Base-by-base conservation (phyloP, 2,113 vertebrate species). In the Percopsis transmontana region DNA sequence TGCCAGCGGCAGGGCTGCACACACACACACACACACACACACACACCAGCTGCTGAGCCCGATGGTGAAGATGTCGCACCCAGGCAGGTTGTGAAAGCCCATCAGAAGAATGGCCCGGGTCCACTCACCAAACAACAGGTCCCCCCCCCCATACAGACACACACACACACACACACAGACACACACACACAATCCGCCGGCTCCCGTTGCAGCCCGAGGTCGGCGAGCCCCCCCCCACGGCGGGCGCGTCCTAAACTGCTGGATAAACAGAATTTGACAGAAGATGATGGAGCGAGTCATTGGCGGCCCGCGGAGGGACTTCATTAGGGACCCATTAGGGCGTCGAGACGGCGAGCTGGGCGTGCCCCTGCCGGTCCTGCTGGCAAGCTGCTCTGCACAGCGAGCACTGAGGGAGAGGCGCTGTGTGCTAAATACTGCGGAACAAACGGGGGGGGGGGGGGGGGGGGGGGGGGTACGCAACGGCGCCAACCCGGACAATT, bases 31-130 rank as follows among this genome's bases (percentile, higher is more conserved):
- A 83, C 65, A 73, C 74, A 76, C 57, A 47, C 72, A 58, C 45
- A 79, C 58, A 74, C 80, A 80, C 74, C 76, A 56, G 68, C 66
- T 59, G 72, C 68, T 74, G 59, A 64, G 18, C 58, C 62, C 72
- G 65, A 63, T 52, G 77, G 47, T 79, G 73, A 75, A 80, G 68
- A 86, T 79, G 79, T 83, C 83, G 1, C 5, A 3, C 27, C 10
- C 13, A 16, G n/a, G 52, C 54, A 56, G 15, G 21, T 21, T 56
- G 54, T 40, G 61, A 18, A 33, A 14, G 33, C 33, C 51, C 47
- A 18, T 52, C 18, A 20, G 21, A 19, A 33, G 13, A 47, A 14
- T 15, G 61, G 61, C 23, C 23, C 6, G 21, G 27, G 1, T 33
- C 27, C 2, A 4, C 27, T 33, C 27, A 33, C 27, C 27, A 4